A percentile compares a stretch with the other conserved stretches of the same genome.
phyloP scores from a whole-genome alignment of 2,888 invertebrate species.

The Ochropleura leucogaster region DNA sequence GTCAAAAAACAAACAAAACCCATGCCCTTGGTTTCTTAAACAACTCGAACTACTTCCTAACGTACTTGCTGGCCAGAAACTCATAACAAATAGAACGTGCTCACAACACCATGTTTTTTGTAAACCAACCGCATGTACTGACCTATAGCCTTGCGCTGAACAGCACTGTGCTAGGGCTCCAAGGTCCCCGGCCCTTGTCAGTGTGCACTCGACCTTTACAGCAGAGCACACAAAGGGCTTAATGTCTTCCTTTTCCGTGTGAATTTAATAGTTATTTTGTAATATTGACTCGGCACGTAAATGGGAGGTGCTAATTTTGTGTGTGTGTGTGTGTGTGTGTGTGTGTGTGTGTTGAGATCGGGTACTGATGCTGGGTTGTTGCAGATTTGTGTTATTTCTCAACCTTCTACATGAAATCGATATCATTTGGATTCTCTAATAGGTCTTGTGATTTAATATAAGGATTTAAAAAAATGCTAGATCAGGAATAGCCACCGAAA shows the following conservation, averaged over 20 bases:
- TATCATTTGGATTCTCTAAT: background rate
- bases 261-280: slow-evolving; percentile 58
- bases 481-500: background rate
- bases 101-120: slow-evolving; percentile 24
- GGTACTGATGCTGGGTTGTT: background rate
- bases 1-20: slow-evolving; percentile 25
- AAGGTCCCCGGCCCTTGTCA: slow-evolving; percentile 61
- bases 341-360: background rate
- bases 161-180: slow-evolving; percentile 35
- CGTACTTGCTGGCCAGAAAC: slow-evolving; percentile 2
- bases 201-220: slow-evolving; percentile 65
- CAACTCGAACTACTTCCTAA: slow-evolving; percentile 2
- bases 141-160: slow-evolving; percentile 61
- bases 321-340: slow-evolving; percentile 19
- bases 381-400: background rate
- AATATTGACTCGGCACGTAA: slow-evolving; percentile 59
- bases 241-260: slow-evolving; percentile 64
- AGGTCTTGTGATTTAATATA: background rate
- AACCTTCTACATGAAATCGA: background rate
- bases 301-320: slow-evolving; percentile 37
- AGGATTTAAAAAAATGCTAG: background rate
- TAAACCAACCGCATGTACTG: slow-evolving; percentile 37
- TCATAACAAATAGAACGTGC: slow-evolving; percentile 40
- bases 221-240: slow-evolving; percentile 53
- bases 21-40: slow-evolving; percentile 22